Percentiles rank a stretch among this genome's conserved stretches.
These are phyloP conservation scores for Bos javanicus DNA, from an alignment of 2,113 vertebrate genomes.

Conservation along the genomic window DNA sequence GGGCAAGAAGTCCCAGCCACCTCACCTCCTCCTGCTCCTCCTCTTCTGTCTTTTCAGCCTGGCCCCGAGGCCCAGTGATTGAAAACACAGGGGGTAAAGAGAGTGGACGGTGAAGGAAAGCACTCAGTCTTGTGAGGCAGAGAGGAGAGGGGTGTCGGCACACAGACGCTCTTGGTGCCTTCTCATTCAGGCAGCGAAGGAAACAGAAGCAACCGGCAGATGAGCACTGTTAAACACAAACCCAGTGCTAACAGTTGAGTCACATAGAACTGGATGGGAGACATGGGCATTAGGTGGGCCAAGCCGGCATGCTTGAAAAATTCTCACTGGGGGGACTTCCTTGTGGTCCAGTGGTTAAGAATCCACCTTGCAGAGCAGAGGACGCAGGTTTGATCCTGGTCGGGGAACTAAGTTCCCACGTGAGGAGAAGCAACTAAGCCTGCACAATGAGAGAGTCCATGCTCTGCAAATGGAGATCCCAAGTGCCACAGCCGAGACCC, in stretches of 20 bases:
- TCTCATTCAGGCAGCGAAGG: neutral
- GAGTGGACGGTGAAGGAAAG: neutral
- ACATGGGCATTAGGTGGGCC: accelerated
- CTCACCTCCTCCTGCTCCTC: accelerated
- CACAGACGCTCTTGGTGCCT: accelerated
- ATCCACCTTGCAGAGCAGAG: neutral
- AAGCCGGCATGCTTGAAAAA: accelerated
- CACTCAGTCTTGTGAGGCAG: neutral
- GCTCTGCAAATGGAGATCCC: neutral
- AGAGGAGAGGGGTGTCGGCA: accelerated
- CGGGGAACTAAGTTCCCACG: neutral
- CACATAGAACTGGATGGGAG: accelerated
- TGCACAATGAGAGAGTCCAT: neutral
- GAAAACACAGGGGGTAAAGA: neutral
- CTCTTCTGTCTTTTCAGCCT: neutral
- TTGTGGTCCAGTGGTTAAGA: neutral
- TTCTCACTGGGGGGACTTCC: neutral
- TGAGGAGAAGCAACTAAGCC: neutral
- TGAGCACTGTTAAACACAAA: accelerated
- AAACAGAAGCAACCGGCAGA: accelerated
- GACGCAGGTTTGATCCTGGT: neutral
- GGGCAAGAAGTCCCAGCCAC: neutral
- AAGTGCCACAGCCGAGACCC: neutral
- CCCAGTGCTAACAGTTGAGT: accelerated
- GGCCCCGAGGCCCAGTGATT: neutral